Conservation (phyloP, 2,797 vertebrate genomes). For the Mormyrus hasselquistii region DNA sequence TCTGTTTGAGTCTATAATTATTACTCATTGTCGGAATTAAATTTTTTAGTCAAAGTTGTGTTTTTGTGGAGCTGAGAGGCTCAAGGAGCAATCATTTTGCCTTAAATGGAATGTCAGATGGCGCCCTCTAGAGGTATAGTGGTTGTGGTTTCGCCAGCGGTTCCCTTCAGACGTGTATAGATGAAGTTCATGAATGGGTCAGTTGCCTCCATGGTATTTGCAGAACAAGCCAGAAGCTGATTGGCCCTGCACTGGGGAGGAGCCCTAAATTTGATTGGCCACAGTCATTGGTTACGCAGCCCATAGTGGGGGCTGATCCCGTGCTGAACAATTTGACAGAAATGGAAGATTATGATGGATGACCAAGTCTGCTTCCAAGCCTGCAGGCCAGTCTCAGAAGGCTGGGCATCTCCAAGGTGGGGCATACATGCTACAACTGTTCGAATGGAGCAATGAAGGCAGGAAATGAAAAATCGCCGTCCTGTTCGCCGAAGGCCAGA, state of each 20-base stretch:
- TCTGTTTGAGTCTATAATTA: neutral
- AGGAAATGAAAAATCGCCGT: neutral
- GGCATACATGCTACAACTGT: neutral
- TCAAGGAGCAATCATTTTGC: neutral
- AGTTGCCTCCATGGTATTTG: neutral
- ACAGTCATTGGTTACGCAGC: neutral
- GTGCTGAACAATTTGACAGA: constrained; percentile 14
- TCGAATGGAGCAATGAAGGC: neutral
- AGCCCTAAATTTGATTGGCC: neutral
- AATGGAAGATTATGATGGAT: constrained; percentile 18
- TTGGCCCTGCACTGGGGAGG: neutral
- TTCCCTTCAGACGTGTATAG: neutral
- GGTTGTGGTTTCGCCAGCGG: neutral
- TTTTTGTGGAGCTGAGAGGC: neutral
- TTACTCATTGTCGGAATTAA: neutral
- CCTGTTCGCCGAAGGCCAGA: neutral
- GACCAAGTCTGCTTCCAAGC: neutral
- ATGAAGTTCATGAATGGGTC: neutral
- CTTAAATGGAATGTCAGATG: neutral
- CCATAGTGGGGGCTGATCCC: neutral
- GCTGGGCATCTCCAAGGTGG: neutral
- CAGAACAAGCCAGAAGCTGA: neutral
- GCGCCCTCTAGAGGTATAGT: neutral
- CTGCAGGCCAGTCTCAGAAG: constrained; percentile 2
- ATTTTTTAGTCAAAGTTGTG: neutral